phyloP scores from a whole-genome alignment of 2,888 invertebrate species.

The Athripsodes cinereus region DNA sequence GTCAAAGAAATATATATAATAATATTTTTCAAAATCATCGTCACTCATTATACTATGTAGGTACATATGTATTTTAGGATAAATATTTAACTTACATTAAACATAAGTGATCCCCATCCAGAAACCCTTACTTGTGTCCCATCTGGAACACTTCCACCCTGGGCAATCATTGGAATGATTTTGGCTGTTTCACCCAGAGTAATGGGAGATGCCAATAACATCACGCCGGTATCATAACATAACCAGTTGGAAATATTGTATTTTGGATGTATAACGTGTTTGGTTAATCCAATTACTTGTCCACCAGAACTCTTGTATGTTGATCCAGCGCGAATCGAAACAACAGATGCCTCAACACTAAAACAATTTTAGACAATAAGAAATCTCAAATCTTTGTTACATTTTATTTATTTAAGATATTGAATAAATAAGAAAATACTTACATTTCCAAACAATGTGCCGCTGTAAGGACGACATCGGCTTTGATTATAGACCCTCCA shows the following conservation, averaged over 20 bases:
- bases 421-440: too few species aligned
- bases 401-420: too few species aligned
- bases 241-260: constrained; percentile 35
- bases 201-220: constrained; percentile 31
- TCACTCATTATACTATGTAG: too few species aligned
- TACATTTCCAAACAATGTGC: constrained; percentile 39
- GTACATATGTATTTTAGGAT: too few species aligned
- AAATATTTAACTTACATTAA: too few species aligned
- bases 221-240: constrained; percentile 40
- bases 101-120: constrained; percentile 36
- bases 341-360: neutral
- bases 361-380: too few species aligned
- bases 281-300: constrained; percentile 33
- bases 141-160: constrained; percentile 31
- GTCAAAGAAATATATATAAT: too few species aligned
- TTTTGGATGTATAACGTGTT: constrained; percentile 34
- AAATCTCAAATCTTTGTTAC: too few species aligned
- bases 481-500: constrained; percentile 39
- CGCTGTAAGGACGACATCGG: constrained; percentile 38
- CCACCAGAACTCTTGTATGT: constrained; percentile 37
- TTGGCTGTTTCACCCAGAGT: constrained; percentile 29
- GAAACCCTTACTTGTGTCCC: constrained; percentile 41
- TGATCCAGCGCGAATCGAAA: constrained; percentile 28
- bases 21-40: too few species aligned
- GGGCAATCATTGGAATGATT: constrained; percentile 33